These are phyloP conservation scores for Neodiprion virginianus DNA, from an alignment of 1,140 invertebrate species.

Conservation along the genomic window DNA sequence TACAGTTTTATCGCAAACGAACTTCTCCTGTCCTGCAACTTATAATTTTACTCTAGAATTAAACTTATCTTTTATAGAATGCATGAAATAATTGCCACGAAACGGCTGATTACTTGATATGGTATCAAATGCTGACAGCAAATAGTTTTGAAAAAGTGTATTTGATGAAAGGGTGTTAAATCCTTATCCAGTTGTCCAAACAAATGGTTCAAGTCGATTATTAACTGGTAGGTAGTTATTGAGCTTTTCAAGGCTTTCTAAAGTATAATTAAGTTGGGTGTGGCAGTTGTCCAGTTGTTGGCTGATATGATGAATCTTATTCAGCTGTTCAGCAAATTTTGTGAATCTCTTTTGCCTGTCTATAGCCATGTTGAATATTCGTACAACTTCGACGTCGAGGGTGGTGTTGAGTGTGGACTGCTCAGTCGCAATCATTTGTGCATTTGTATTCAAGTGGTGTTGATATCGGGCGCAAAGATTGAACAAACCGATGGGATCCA, in stretches of 20 bases:
- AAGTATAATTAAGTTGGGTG: slow-evolving; percentile 80
- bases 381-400: slow-evolving; percentile 75
- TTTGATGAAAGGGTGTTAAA: neutral
- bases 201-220: slow-evolving; percentile 87
- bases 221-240: slow-evolving; percentile 85
- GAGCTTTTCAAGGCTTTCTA: slow-evolving; percentile 84
- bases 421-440: slow-evolving; percentile 55
- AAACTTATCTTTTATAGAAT: too few relatives aligned
- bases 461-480: slow-evolving; percentile 76
- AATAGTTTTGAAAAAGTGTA: too few relatives aligned
- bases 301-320: slow-evolving; percentile 74
- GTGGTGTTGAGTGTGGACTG: slow-evolving; percentile 46
- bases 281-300: slow-evolving; percentile 84
- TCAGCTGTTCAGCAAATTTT: slow-evolving; percentile 83
- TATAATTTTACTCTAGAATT: too few relatives aligned
- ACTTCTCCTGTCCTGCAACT: too few relatives aligned
- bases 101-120: too few relatives aligned
- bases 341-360: slow-evolving; percentile 86
- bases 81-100: too few relatives aligned
- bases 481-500: slow-evolving; percentile 70
- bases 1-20: too few relatives aligned
- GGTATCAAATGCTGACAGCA: too few relatives aligned
- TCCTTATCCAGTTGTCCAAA: slow-evolving; percentile 81
- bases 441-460: slow-evolving; percentile 69
- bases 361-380: slow-evolving; percentile 72